Evolutionary conservation across 92 coral and sea anemone genomes (phyloP).

Genomic region (Diadumene lineata): DNA sequence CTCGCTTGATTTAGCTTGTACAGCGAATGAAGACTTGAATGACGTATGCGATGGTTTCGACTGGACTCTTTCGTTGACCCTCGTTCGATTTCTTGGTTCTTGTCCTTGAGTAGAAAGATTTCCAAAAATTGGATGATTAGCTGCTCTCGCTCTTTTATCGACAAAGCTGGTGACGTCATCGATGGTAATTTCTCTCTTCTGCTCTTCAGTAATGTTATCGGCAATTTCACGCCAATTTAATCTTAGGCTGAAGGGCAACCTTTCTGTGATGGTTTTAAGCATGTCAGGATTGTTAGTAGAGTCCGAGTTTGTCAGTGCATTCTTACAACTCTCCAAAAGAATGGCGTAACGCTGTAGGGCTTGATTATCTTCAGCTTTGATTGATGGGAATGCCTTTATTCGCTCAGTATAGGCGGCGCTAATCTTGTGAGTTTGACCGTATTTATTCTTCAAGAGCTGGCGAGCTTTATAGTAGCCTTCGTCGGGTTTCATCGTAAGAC

Average conservation of each 20-base stretch:
- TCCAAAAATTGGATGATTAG: constrained; percentile 65
- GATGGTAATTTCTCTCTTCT: constrained; percentile 57
- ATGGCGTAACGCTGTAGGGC: no score
- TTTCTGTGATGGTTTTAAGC: constrained; percentile 38
- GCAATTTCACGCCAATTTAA: constrained; percentile 59
- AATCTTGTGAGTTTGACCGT: no score
- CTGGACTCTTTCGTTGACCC: background rate
- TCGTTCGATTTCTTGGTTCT: background rate
- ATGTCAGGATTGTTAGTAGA: constrained; percentile 66
- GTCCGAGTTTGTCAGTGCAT: constrained; percentile 62
- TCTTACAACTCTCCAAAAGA: constrained; percentile 69
- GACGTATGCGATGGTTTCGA: background rate
- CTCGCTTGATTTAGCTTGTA: background rate
- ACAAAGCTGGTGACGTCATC: constrained; percentile 59
- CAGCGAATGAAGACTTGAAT: background rate
- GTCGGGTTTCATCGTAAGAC: no score
- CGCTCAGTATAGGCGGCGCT: no score
- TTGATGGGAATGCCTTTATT: no score
- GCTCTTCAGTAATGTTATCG: constrained; percentile 50
- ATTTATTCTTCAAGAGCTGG: no score
- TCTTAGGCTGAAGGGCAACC: constrained; percentile 51
- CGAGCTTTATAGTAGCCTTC: no score
- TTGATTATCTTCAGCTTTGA: no score
- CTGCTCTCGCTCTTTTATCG: constrained; percentile 56
- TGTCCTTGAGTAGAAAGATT: background rate